phyloP scores from a whole-genome alignment of 2,797 vertebrate species.

The Rallus crepitans region DNA sequence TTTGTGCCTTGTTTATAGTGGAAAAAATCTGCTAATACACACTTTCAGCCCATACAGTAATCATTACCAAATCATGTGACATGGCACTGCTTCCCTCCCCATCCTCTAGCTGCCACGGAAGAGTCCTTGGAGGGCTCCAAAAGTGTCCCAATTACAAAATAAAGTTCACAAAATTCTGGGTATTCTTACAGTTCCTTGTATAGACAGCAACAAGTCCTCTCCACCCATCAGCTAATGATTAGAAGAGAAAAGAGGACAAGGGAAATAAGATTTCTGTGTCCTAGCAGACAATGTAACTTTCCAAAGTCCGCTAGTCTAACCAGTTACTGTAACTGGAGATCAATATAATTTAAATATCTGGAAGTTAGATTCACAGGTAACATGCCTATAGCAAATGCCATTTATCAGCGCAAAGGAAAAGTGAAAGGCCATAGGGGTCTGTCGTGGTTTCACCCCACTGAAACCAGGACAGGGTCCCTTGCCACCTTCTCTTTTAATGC shows the following conservation, averaged over 20 bases:
- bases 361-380: neutral
- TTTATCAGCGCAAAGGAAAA: neutral
- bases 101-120: neutral
- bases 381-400: neutral
- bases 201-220: neutral
- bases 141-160: neutral
- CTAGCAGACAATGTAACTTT: neutral
- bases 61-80: neutral
- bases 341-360: neutral
- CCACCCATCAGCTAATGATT: neutral
- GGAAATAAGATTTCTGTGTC: neutral
- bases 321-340: neutral
- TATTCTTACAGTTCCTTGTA: neutral
- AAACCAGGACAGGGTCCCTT: too few relatives aligned
- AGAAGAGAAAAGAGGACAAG: neutral
- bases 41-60: neutral
- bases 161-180: neutral
- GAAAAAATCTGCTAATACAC: neutral
- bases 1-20: neutral
- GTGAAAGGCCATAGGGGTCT: neutral
- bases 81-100: neutral
- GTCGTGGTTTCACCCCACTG: too few relatives aligned
- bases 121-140: neutral
- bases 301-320: neutral
- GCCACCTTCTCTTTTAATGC: neutral